These are phyloP conservation scores for Polyommatus icarus DNA, from an alignment of 2,888 invertebrate genomes.

Conservation along the genomic window DNA sequence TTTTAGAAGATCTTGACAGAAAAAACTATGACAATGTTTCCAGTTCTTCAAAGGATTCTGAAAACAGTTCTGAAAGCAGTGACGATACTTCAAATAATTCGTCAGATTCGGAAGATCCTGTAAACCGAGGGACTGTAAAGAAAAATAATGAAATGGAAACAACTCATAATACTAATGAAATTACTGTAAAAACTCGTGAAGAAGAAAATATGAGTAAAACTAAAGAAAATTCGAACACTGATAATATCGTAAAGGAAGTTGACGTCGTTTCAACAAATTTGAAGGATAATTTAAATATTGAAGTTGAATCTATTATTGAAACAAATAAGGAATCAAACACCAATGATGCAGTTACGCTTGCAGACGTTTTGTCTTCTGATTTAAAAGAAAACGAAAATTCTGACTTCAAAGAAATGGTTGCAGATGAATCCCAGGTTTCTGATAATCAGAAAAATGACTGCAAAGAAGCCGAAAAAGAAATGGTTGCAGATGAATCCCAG, in stretches of 20 bases:
- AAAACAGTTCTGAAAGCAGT: slow-evolving; percentile 47
- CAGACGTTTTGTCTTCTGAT: background rate
- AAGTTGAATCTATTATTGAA: background rate
- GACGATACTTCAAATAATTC: slow-evolving; percentile 10
- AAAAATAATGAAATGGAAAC: slow-evolving; percentile 2
- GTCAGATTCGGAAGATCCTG: background rate
- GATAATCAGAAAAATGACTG: background rate
- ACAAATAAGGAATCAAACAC: background rate
- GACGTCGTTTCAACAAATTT: background rate
- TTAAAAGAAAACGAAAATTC: background rate
- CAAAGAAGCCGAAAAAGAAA: background rate
- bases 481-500: background rate
- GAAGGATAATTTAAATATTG: slow-evolving; percentile 11
- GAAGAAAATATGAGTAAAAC: background rate
- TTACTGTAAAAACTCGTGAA: slow-evolving; percentile 3
- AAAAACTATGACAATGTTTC: slow-evolving; percentile 58
- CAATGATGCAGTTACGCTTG: background rate
- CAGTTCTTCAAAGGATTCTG: slow-evolving; percentile 51
- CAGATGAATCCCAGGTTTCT: background rate
- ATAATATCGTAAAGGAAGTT: background rate
- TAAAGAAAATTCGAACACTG: background rate
- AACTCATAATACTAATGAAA: slow-evolving; percentile 26
- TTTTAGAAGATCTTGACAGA: slow-evolving; percentile 66
- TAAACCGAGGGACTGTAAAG: background rate
- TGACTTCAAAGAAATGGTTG: background rate